A percentile compares a stretch with the other conserved stretches of the same genome.
Evolutionary conservation across 2,797 vertebrate species (phyloP).

Genomic region (Galaxias olidus): DNA sequence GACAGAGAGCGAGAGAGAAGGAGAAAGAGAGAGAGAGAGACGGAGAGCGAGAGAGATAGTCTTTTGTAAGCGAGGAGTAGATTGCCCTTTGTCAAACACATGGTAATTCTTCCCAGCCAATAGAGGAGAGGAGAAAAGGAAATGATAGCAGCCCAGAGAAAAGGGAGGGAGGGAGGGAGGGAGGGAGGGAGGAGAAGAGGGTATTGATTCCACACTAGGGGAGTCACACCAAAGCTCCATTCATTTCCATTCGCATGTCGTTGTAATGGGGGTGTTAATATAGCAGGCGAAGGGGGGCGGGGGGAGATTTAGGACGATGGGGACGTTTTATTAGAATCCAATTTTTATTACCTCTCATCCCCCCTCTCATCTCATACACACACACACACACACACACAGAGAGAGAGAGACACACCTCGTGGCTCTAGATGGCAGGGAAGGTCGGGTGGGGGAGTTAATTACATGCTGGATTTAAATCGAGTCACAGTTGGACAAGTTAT

Average conservation of each 20-base stretch:
- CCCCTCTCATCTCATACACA: slow-evolving; percentile 31
- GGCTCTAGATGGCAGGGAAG: slow-evolving; percentile 32
- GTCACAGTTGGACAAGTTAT: slow-evolving; percentile 40
- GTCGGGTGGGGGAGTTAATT: slow-evolving; percentile 55
- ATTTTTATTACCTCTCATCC: slow-evolving; percentile 71
- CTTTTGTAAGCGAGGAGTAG: slow-evolving; percentile 67
- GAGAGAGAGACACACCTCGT: slow-evolving; percentile 13
- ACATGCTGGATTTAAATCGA: slow-evolving; percentile 53
- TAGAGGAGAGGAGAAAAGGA: slow-evolving; percentile 66
- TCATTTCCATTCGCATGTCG: slow-evolving; percentile 76
- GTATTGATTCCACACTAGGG: slow-evolving; percentile 75
- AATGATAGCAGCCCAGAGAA: slow-evolving; percentile 62
- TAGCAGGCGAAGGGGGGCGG: slow-evolving; percentile 46
- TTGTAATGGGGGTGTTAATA: slow-evolving; percentile 76
- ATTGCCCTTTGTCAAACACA: slow-evolving; percentile 74
- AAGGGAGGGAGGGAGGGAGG: slow-evolving; percentile 6
- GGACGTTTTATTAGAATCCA: slow-evolving; percentile 75
- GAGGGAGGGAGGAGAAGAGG: slow-evolving; percentile 38
- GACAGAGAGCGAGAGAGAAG: not conserved
- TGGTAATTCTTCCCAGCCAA: slow-evolving; percentile 69
- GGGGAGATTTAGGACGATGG: slow-evolving; percentile 52
- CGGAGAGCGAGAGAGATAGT: slow-evolving; percentile 41
- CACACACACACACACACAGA: slow-evolving; percentile 31
- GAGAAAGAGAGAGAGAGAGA: slow-evolving; percentile 24
- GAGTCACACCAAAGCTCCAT: slow-evolving; percentile 71